Base-by-base conservation (phyloP, 2,888 invertebrate species). In the Microplitis deprimator region DNA sequence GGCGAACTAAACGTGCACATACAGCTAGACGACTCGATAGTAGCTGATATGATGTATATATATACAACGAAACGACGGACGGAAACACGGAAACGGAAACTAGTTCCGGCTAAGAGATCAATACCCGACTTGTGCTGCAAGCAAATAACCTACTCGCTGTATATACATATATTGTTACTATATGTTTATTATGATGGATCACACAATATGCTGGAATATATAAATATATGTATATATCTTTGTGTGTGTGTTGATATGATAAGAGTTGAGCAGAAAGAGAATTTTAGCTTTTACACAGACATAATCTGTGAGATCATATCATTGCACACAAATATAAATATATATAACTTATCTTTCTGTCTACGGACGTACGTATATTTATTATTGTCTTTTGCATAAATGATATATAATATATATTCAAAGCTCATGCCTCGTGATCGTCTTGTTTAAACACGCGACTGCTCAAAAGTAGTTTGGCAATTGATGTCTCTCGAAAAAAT, bases 51-150 rank as follows among this genome's bases (percentile, higher is more conserved):
- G 50, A 50, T 50, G 13, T 50, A 50, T 50, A 50, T 20, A 20
- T 50, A 59, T 29, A 69, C 39, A 39, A 67, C 61, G 29, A 79
- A 61, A 74, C 76, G 73, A 39, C 74, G 60, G 74, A 68, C 80
- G 83, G 83, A 84, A 84, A 85, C 80, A 84, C 86, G 87, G 85
- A 87, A 87, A 85, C 85, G 87, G 86, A 87, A 89, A 88, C 87
- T 88, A 89, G 88, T 88, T 88, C 86, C 87, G 86, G 84, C 86
- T 84, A 85, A 88, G 88, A 89, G 88, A 89, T 88, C 88, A 88
- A 88, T 88, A 88, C 87, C 87, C 84, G 86, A 88, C 86, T 87
- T 86, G 87, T 85, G 78, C 75, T 70, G 75, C 70, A 70, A 77
- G 73, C 83, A 82, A 81, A 81, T 83, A 84, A 83, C 80, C 83